These are phyloP conservation scores for Stenoptilia bipunctidactyla DNA, from an alignment of 2,888 invertebrate species.

Conservation along the genomic window DNA sequence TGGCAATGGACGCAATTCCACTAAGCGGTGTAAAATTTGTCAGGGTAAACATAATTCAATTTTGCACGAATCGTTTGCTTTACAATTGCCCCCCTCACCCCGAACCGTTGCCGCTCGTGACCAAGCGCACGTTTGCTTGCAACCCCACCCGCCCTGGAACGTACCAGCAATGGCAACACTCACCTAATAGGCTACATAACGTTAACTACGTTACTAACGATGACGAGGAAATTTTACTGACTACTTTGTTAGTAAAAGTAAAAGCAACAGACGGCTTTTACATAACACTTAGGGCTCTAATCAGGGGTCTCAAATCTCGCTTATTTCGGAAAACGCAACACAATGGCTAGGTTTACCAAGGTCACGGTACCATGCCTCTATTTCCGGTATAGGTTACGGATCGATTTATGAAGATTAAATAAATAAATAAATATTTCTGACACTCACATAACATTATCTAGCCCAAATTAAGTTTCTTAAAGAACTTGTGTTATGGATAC, in stretches of 20 bases:
- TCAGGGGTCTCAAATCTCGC: constrained; percentile 8
- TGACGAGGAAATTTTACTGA: constrained; percentile 2
- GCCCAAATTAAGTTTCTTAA: no score
- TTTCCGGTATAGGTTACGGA: constrained; percentile 1
- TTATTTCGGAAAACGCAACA: constrained; percentile 10
- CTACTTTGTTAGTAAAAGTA: constrained; percentile 2
- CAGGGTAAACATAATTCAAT: constrained; percentile 7
- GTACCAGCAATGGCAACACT: background rate
- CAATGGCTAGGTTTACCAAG: constrained; percentile 3
- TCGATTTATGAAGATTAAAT: constrained; percentile 10
- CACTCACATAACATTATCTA: no score
- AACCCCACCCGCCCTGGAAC: background rate
- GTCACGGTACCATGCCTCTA: background rate
- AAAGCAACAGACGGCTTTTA: constrained; percentile 1
- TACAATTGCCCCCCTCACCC: background rate
- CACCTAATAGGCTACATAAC: background rate
- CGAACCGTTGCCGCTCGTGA: background rate
- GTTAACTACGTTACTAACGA: constrained; percentile 1
- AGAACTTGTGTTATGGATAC: no score
- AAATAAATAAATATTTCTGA: no score
- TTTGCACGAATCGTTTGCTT: constrained; percentile 5
- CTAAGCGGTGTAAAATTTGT: constrained; percentile 8
- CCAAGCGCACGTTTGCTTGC: background rate
- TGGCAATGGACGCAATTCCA: constrained; percentile 6
- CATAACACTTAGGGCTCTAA: background rate